Base-by-base conservation (phyloP, 2,113 vertebrate species). In the Lepidothrix coronata region DNA sequence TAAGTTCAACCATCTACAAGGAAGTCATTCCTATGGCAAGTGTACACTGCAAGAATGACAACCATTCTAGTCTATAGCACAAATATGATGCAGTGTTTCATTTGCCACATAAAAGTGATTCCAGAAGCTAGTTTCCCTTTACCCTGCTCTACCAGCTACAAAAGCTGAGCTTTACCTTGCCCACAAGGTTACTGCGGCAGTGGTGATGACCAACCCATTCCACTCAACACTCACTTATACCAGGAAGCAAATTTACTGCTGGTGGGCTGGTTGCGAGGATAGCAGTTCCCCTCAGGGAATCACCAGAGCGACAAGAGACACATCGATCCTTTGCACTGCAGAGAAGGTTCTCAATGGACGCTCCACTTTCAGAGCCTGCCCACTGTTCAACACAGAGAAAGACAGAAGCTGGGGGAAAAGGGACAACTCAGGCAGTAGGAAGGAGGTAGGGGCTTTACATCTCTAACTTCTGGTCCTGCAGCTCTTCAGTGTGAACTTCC, bases 191-290 rank as follows among this genome's bases (percentile, higher is more conserved):
- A 59, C 58, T 4, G 9, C 23, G 8, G 65, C 62, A 92, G 52
- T 76, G n/a, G 72, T 16, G n/a, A 91, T 49, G 61, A 91, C 58
- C 83, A 91, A 61, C 18, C 20, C 62, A 3, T 57, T 55, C 75
- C 88, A 74, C 75, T 63, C 84, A 79, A 68, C 58, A 30, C 71
- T 62, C 43, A 27, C 51, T 87, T 18, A 44, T 1, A 71, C 18
- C 57, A 84, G 85, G 78, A 93, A 89, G 87, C 52, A 58, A 90
- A 96, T 80, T 86, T 75, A 89, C 46, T 85, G 71, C 68, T 91
- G 74, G 54, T 59, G 85, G 87, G 76, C 14, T 79, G 52, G 22
- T 15, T 96, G 67, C 87, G 88, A 95, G 55, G 28, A 91, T 1
- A 51, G 67, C 79, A 85, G 59, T 0, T 82, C 41, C 58, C 76